Base-by-base conservation (phyloP, 2,113 vertebrate genomes). In the Illadopsis cleaveri region DNA sequence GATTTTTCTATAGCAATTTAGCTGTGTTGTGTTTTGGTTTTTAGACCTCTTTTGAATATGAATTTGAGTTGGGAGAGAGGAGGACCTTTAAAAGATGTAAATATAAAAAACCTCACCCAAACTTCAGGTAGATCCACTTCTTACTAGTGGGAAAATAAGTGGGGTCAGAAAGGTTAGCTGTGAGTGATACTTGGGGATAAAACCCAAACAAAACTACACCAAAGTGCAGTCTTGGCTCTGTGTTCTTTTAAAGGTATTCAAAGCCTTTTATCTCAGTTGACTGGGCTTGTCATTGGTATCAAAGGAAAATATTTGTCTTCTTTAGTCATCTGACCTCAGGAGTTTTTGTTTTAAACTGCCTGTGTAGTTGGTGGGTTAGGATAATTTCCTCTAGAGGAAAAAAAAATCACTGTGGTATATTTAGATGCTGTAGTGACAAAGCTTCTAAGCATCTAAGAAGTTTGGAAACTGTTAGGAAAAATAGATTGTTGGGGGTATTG, bases 231-330 rank as follows among this genome's bases (percentile, higher is more conserved):
- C 72, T 85, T 80, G 38, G 66, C 62, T 22, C 24, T 61, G 57
- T 2, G 5, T 47, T 87, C 38, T 84, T 76, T 42, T 73, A 38
- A 76, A 93, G 64, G 66, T 70, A 47, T 88, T 80, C 53, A 62
- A 27, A 91, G 50, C 62, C 42, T 96, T 94, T 96, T 89, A 76
- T 93, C 73, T 91, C 61, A 61, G 65, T 45, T 89, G 61, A 47
- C 73, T 72, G 45, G 9, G 30, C 80, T 89, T 96, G 80, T 90
- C 76, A 42, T 20, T 56, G 64, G 38, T 92, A 81, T 92, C 60
- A 88, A 95, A 95, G 76, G 75, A 78, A 93, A 94, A 86, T 92
- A 81, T 90, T 96, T 97, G 71, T 73, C 79, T 88, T 54, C 90
- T 92, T 90, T 51, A 93, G 91, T 95, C 89, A 83, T 77, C 76